These are phyloP conservation scores for Drosophila tristis DNA, from an alignment of 1,140 invertebrate genomes.

Conservation along the genomic window DNA sequence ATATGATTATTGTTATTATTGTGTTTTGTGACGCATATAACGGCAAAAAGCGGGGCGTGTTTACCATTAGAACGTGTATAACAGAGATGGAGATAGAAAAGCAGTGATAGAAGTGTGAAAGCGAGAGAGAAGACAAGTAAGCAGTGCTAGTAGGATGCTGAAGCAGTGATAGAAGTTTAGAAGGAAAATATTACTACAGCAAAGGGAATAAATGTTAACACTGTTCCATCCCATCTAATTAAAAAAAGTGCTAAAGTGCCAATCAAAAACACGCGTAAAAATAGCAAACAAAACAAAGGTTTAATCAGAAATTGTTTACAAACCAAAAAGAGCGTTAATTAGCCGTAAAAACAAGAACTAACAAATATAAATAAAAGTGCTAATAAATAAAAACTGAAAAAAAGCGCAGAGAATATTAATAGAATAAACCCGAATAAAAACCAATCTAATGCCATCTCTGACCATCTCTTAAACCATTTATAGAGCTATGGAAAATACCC, in stretches of 20 bases:
- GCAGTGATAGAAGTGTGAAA: constrained; percentile 2
- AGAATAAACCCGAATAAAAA: too few species aligned
- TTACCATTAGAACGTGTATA: constrained; percentile 34
- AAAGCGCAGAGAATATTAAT: too few species aligned
- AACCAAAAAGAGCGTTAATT: constrained; percentile 20
- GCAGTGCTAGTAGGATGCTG: too few species aligned
- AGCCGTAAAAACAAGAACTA: constrained; percentile 20
- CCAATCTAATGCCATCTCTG: not conserved
- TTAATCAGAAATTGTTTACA: constrained; percentile 20
- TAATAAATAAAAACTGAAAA: constrained; percentile 18
- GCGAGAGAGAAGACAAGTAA: too few species aligned
- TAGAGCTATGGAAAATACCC: constrained; percentile 39
- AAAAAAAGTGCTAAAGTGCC: constrained; percentile 14
- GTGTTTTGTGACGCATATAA: constrained; percentile 58
- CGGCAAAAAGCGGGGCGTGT: constrained; percentile 67
- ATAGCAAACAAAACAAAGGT: constrained; percentile 46
- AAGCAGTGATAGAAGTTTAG: not conserved
- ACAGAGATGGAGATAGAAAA: constrained; percentile 4
- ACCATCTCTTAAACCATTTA: constrained; percentile 7
- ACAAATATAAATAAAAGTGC: constrained; percentile 38
- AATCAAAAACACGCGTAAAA: constrained; percentile 25
- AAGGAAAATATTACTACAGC: not conserved
- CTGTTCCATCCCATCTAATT: constrained; percentile 8
- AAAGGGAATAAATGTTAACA: too few species aligned
- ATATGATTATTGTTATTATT: constrained; percentile 53